A percentile compares a stretch with the other conserved stretches of the same genome.
phyloP scores from a whole-genome alignment of 2,888 invertebrate species.

The Monopis laevigella region DNA sequence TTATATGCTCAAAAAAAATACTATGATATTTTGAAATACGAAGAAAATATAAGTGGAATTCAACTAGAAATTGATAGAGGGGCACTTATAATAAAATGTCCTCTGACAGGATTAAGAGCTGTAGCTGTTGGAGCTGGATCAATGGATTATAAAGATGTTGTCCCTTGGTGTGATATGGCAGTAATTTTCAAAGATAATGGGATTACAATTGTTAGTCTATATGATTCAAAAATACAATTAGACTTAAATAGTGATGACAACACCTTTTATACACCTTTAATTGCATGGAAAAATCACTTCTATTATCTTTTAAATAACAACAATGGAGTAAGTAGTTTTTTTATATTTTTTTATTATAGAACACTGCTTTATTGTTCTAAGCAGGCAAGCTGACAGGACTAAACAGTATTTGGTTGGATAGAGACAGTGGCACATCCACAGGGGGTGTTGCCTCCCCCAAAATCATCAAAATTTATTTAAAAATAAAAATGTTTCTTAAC shows the following conservation, averaged over 20 bases:
- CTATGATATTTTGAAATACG: slow-evolving; percentile 28
- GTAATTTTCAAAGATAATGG: slow-evolving; percentile 30
- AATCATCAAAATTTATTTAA: no score
- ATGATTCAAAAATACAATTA: slow-evolving; percentile 28
- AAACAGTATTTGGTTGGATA: no score
- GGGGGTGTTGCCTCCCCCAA: no score
- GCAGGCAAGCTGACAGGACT: no score
- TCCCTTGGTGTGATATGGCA: slow-evolving; percentile 35
- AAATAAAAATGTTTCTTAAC: no score
- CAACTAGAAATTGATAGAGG: slow-evolving; percentile 4
- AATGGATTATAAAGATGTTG: slow-evolving; percentile 25
- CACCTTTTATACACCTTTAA: slow-evolving; percentile 35
- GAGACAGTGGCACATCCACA: no score
- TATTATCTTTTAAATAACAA: slow-evolving; percentile 38
- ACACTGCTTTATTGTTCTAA: background rate
- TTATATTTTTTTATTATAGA: slow-evolving; percentile 17
- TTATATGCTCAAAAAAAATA: slow-evolving; percentile 21
- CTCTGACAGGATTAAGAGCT: slow-evolving; percentile 35
- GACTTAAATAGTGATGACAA: slow-evolving; percentile 30
- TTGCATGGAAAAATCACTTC: slow-evolving; percentile 31
- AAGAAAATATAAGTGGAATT: slow-evolving; percentile 22
- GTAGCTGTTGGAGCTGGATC: slow-evolving; percentile 21
- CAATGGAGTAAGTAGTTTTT: slow-evolving; percentile 31
- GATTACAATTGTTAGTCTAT: slow-evolving; percentile 42
- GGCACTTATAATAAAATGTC: slow-evolving; percentile 28